Evolutionary conservation across 2,888 invertebrate genomes (phyloP).

Genomic region (Parelbella ahira): DNA sequence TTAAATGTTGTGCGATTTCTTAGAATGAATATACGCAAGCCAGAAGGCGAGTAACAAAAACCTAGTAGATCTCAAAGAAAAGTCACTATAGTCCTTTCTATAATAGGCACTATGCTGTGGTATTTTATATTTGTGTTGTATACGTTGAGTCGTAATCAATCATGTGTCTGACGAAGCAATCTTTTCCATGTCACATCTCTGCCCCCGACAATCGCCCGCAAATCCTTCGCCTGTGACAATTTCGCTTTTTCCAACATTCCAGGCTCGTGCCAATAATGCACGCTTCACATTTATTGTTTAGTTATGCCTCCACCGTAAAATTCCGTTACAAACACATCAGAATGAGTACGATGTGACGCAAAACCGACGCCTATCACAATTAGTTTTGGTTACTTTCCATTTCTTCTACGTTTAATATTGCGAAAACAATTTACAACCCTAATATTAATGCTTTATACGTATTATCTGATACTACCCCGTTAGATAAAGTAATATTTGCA

Average conservation of each 20-base stretch:
- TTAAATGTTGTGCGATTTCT: conserved; percentile 2
- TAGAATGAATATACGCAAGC: conserved; percentile 10
- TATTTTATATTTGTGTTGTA: conserved; percentile 1
- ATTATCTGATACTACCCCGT: no score
- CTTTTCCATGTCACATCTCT: conserved; percentile 24
- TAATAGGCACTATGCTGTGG: no score
- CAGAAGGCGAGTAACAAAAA: conserved; percentile 7
- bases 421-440: no score
- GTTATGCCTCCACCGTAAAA: conserved; percentile 20
- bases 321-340: no score
- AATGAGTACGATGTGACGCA: no score
- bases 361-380: no score
- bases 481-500: no score
- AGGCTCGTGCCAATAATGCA: conserved; percentile 64
- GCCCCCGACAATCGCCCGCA: conserved; percentile 14
- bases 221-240: conserved; percentile 19
- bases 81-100: background rate
- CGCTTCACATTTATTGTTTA: conserved; percentile 35
- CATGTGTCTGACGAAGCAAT: conserved; percentile 26
- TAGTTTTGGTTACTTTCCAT: no score
- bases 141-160: conserved; percentile 26
- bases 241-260: conserved; percentile 54
- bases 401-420: no score
- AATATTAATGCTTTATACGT: no score
- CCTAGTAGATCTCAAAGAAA: conserved; percentile 1